These are phyloP conservation scores for Actenoides lindsayi DNA, from an alignment of 2,113 vertebrate genomes.

Conservation along the genomic window DNA sequence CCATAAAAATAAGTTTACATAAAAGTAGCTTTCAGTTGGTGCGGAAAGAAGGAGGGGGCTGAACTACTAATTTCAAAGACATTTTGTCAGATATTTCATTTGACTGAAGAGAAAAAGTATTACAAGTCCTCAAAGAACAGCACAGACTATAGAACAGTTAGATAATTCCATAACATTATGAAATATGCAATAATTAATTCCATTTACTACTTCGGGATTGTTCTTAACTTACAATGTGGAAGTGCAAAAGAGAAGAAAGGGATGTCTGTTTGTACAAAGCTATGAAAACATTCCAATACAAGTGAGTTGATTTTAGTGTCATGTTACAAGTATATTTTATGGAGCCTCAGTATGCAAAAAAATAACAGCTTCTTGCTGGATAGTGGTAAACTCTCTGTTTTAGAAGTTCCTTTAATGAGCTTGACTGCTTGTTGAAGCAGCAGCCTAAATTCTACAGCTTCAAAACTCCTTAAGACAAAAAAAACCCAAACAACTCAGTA, in stretches of 20 bases:
- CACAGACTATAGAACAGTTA: not conserved
- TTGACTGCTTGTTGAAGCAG: not conserved
- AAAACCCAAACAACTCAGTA: not conserved
- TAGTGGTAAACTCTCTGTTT: not conserved
- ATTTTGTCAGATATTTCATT: not conserved
- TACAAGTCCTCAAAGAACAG: not conserved
- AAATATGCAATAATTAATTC: not conserved
- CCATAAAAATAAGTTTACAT: not conserved
- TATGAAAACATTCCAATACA: not conserved
- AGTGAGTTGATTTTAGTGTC: not conserved
- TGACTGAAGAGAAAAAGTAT: not conserved
- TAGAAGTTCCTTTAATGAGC: not conserved
- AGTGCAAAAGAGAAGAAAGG: not conserved
- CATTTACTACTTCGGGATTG: not conserved
- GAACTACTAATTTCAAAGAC: not conserved
- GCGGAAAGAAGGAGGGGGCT: not conserved
- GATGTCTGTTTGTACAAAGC: rapidly evolving
- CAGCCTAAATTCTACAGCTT: not conserved
- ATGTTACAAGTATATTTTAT: not conserved
- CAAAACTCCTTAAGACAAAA: not conserved
- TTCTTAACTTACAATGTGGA: not conserved
- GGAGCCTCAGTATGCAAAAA: not conserved
- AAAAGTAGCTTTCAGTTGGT: not conserved
- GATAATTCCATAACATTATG: not conserved
- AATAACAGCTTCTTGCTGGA: not conserved